Percentiles rank a stretch among this genome's conserved stretches.
Evolutionary conservation across 2,888 invertebrate genomes (phyloP).

Genomic region (Synanthedon andrenaeformis): DNA sequence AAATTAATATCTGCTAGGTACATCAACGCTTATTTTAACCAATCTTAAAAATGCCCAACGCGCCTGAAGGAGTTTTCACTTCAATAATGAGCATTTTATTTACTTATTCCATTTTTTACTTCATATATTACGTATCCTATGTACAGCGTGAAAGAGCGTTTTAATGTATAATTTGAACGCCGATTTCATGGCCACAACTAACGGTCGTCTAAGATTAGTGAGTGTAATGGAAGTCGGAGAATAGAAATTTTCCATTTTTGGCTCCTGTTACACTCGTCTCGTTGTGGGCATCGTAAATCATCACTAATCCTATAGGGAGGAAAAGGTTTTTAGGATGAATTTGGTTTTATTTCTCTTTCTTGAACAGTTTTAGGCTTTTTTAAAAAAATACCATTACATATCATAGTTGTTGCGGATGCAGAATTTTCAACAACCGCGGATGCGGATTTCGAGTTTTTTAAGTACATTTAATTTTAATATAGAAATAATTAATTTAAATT

Average conservation of each 20-base stretch:
- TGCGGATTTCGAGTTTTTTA: too few species aligned
- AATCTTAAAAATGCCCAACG: too few species aligned
- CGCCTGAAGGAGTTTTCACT: too few species aligned
- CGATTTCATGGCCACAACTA: conserved; percentile 29
- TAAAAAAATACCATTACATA: not conserved
- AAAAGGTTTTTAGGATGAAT: not conserved
- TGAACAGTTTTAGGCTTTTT: not conserved
- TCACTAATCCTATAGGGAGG: conserved; percentile 33
- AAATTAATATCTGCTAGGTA: too few species aligned
- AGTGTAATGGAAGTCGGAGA: conserved; percentile 20
- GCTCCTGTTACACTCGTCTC: not conserved
- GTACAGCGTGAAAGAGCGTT: too few species aligned
- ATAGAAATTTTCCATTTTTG: not conserved
- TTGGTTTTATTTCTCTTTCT: not conserved
- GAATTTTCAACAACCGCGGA: too few species aligned
- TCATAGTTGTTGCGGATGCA: too few species aligned
- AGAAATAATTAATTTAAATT: not conserved
- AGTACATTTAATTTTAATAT: not conserved
- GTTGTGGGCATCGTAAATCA: conserved; percentile 48
- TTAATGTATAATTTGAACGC: not conserved
- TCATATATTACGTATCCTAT: too few species aligned
- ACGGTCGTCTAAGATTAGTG: conserved; percentile 30
- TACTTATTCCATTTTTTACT: too few species aligned
- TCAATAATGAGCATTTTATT: too few species aligned
- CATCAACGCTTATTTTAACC: too few species aligned